These are phyloP conservation scores for Paramuricea clavata DNA, from an alignment of 92 coral and sea anemone genomes.

Conservation along the genomic window DNA sequence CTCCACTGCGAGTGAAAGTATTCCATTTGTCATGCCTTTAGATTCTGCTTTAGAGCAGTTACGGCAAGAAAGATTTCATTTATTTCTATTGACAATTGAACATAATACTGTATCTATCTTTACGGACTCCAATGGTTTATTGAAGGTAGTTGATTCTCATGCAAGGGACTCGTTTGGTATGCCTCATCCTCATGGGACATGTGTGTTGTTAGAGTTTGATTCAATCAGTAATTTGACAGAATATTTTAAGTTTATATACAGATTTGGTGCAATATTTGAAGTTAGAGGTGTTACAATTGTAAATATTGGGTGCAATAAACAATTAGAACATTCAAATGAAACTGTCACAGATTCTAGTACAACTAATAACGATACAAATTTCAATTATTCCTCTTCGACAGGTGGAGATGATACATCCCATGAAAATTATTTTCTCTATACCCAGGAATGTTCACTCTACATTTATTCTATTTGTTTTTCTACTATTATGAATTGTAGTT, in stretches of 20 bases:
- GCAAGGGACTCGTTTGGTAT: conserved; percentile 53
- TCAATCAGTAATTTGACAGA: conserved; percentile 49
- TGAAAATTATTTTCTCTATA: conserved; percentile 3
- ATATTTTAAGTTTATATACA: not conserved
- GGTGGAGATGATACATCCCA: not conserved
- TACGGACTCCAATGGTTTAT: conserved; percentile 27
- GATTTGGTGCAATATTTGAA: not conserved
- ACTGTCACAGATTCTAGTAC: not conserved
- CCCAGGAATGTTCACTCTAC: conserved; percentile 56
- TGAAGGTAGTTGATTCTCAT: conserved; percentile 50
- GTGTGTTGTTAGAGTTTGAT: conserved; percentile 46
- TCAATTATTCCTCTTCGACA: not conserved
- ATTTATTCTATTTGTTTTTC: conserved; percentile 67
- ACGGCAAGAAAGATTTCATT: conserved; percentile 31
- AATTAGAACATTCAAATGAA: not conserved
- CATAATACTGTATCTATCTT: conserved; percentile 49
- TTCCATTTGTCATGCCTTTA: conserved; percentile 34
- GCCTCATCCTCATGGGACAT: conserved; percentile 49
- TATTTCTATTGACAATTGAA: conserved; percentile 58
- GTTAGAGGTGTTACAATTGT: not conserved
- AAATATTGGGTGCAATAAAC: not conserved
- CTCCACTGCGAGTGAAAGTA: not conserved
- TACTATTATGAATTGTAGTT: conserved; percentile 60
- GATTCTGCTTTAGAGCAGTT: conserved; percentile 38
- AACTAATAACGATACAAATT: not conserved